Evolutionary conservation across 2,797 vertebrate genomes (phyloP).

Genomic region (Odontamblyopus lacepedii): DNA sequence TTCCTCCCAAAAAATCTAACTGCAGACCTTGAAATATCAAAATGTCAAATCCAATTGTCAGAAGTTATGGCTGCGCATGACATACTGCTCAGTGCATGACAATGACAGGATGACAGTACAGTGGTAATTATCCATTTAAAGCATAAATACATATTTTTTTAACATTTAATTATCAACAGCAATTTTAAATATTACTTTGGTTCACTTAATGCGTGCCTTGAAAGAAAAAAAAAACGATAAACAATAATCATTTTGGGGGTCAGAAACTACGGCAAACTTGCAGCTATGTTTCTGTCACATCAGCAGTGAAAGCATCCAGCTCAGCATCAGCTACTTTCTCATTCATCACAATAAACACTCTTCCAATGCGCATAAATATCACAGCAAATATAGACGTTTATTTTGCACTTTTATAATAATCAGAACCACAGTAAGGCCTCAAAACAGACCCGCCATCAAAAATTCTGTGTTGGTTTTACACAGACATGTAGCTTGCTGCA

Average conservation of each 20-base stretch:
- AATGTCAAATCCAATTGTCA: too few relatives aligned
- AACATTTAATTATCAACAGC: not conserved
- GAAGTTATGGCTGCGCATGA: not conserved
- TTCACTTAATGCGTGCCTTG: not conserved
- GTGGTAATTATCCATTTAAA: not conserved
- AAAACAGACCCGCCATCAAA: constrained; percentile 60
- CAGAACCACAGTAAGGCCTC: constrained; percentile 42
- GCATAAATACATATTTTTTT: too few relatives aligned
- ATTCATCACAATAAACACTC: not conserved
- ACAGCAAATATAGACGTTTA: not conserved
- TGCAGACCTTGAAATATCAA: too few relatives aligned
- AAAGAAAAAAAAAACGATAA: not conserved
- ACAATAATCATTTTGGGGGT: not conserved
- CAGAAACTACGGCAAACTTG: constrained; percentile 6
- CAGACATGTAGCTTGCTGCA: constrained; percentile 17
- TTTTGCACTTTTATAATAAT: not conserved
- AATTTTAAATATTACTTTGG: not conserved
- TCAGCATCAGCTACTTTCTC: constrained; percentile 9
- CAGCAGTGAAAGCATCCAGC: constrained; percentile 17
- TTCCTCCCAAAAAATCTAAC: too few relatives aligned
- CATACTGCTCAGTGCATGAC: not conserved
- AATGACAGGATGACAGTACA: not conserved
- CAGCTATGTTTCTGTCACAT: not conserved
- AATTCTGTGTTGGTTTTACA: constrained; percentile 12
- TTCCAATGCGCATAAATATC: not conserved